Percentiles rank a stretch among this genome's conserved stretches.
Conservation (phyloP, 1,140 invertebrate genomes). For the Agrilus planipennis region DNA sequence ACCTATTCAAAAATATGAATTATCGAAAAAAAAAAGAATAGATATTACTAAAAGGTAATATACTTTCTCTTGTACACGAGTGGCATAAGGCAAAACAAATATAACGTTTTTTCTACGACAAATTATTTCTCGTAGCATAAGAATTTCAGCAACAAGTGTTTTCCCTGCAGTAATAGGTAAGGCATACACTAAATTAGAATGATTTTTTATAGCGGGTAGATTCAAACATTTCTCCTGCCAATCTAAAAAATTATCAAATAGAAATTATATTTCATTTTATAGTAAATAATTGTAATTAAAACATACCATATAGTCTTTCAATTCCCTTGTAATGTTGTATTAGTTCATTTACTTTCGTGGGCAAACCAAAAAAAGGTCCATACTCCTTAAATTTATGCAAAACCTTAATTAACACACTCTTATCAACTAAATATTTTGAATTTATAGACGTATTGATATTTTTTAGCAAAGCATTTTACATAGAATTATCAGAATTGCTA, state of each 20-base stretch:
- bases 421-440: no score
- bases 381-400: conserved; percentile 31
- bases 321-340: conserved; percentile 57
- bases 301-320: conserved; percentile 49
- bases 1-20: no score
- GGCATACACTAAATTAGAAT: conserved; percentile 80
- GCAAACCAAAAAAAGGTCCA: conserved; percentile 59
- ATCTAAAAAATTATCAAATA: conserved; percentile 40
- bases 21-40: no score
- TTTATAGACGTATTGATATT: no score
- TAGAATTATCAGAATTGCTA: no score
- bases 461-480: no score
- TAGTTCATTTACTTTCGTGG: conserved; percentile 47
- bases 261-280: conserved; percentile 1
- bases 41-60: no score
- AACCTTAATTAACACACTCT: no score
- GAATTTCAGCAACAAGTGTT: conserved; percentile 90
- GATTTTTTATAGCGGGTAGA: conserved; percentile 51
- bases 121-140: conserved; percentile 78
- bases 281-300: conserved; percentile 6
- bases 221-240: conserved; percentile 89
- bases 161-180: conserved; percentile 92
- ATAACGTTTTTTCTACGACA: conserved; percentile 71
- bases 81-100: conserved; percentile 87
- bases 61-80: conserved; percentile 93